Evolutionary conservation across 2,797 vertebrate genomes (phyloP).

Genomic region (Toxotes lorentzi): DNA sequence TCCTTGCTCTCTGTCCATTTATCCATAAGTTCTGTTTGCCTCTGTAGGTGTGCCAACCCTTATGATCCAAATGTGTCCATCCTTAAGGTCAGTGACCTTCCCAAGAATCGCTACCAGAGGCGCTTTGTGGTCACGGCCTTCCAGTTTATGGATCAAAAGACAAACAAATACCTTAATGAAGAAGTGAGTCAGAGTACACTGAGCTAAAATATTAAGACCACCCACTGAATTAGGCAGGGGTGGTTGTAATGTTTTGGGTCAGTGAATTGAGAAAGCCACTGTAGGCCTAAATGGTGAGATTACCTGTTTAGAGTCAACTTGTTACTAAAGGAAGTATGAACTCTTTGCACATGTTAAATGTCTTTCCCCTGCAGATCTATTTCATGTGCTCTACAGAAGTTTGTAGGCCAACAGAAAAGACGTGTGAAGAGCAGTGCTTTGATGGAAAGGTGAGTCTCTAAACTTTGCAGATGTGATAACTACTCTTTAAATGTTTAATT

Average conservation of each 20-base stretch:
- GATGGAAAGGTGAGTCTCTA: conserved; percentile 59
- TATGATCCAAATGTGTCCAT: conserved; percentile 63
- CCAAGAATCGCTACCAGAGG: conserved; percentile 56
- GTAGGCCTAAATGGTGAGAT: too few species aligned
- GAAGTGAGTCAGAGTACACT: conserved; percentile 65
- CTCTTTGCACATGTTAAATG: background rate
- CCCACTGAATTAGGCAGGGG: background rate
- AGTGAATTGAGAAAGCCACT: too few species aligned
- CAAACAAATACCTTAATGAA: conserved; percentile 78
- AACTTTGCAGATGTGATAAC: background rate
- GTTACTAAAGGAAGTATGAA: background rate
- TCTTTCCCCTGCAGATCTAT: conserved; percentile 75
- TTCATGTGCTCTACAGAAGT: conserved; percentile 86
- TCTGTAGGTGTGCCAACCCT: conserved; percentile 80
- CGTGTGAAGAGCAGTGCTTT: conserved; percentile 77
- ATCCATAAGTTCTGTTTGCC: accelerated
- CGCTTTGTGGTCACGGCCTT: conserved; percentile 79
- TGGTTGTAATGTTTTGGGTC: too few species aligned
- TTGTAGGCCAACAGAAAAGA: conserved; percentile 69
- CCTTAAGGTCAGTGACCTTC: conserved; percentile 57
- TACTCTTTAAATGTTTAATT: background rate
- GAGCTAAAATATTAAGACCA: background rate
- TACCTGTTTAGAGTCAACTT: too few species aligned
- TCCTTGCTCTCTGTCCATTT: accelerated
- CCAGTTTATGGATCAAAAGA: conserved; percentile 80